These are phyloP conservation scores for Hephaestus fuliginosus DNA, from an alignment of 2,797 vertebrate species.

Conservation along the genomic window DNA sequence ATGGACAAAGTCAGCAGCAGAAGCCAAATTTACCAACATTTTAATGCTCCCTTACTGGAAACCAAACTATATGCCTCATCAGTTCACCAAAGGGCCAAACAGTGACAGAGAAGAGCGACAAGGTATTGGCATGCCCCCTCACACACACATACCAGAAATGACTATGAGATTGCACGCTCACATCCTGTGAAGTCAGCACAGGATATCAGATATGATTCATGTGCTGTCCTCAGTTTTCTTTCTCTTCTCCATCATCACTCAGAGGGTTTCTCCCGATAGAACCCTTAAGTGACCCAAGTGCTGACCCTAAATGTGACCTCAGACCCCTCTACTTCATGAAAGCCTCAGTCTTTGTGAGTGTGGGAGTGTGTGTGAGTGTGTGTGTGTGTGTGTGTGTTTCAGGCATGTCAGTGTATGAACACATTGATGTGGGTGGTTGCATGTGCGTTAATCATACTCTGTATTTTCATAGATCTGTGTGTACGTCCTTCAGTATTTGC, in stretches of 20 bases:
- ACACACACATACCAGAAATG: conserved; percentile 9
- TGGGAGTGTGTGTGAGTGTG: not conserved
- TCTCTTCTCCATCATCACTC: conserved; percentile 45
- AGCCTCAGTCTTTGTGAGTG: conserved; percentile 17
- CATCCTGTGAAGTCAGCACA: conserved; percentile 52
- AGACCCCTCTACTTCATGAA: conserved; percentile 21
- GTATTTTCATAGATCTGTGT: too few species aligned
- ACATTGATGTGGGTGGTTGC: conserved; percentile 9
- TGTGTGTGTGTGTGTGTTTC: conserved; percentile 16
- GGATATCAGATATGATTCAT: conserved; percentile 58
- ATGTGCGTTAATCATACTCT: conserved; percentile 11
- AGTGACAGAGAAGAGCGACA: conserved; percentile 30
- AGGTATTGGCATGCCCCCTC: conserved; percentile 11
- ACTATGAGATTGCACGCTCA: conserved; percentile 8
- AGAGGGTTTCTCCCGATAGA: conserved; percentile 13
- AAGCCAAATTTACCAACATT: not conserved
- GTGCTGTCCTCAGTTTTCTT: conserved; percentile 2
- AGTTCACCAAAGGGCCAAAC: conserved; percentile 20
- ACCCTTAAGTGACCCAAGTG: conserved; percentile 31
- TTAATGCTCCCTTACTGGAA: conserved; percentile 23
- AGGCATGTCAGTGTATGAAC: conserved; percentile 23
- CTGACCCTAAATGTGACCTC: conserved; percentile 63
- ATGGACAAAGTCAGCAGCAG: not conserved
- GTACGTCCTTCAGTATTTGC: not conserved
- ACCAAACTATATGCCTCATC: conserved; percentile 25